These are phyloP conservation scores for Puffinus mauretanicus DNA, from an alignment of 2,113 vertebrate species.

Conservation along the genomic window DNA sequence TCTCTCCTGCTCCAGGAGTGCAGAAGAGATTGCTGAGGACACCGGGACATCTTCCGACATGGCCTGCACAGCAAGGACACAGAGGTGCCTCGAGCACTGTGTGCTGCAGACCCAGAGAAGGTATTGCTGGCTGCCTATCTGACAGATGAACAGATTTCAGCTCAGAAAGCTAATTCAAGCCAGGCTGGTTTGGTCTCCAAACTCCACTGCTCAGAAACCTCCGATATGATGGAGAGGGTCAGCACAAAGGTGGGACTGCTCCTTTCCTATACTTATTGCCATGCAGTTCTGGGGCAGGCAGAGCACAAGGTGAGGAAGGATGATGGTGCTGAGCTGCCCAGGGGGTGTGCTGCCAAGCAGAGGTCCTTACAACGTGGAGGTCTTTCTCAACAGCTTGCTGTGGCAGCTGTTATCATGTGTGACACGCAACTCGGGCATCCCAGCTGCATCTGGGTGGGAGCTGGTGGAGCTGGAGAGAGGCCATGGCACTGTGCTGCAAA, in stretches of 20 bases:
- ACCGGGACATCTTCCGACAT: background rate
- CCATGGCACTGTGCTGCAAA: background rate
- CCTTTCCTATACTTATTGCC: background rate
- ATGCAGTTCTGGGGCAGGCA: background rate
- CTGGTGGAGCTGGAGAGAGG: background rate
- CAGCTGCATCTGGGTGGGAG: background rate
- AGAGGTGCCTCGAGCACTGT: background rate
- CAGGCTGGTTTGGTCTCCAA: background rate
- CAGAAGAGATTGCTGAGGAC: background rate
- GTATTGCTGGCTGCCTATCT: background rate
- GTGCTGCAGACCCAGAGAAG: background rate
- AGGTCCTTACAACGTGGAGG: accelerated
- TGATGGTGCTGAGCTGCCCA: background rate
- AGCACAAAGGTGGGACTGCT: background rate
- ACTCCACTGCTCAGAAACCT: background rate
- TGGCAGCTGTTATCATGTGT: background rate
- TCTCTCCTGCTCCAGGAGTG: background rate
- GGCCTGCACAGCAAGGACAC: background rate
- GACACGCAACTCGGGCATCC: background rate
- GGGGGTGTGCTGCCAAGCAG: background rate
- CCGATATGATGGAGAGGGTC: background rate
- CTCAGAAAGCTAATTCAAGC: background rate
- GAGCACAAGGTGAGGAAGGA: background rate
- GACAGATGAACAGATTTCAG: background rate
- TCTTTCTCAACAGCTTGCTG: background rate